These are phyloP conservation scores for Ornithoptera priamus DNA, from an alignment of 2,888 invertebrate genomes.

Conservation along the genomic window DNA sequence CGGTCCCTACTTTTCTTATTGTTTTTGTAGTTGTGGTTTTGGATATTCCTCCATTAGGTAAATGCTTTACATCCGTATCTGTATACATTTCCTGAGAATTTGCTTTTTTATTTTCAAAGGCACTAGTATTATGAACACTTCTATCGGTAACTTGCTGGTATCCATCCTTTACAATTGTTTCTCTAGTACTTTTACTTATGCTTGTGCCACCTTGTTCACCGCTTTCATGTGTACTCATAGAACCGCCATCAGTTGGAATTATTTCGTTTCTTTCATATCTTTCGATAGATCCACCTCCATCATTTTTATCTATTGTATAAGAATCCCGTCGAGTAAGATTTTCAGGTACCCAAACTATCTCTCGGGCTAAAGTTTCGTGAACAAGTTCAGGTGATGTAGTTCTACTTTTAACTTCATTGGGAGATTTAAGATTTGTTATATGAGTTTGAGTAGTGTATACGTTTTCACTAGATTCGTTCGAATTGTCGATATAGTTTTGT, in stretches of 20 bases:
- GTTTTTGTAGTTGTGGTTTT: slow-evolving; percentile 72
- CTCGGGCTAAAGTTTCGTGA: slow-evolving; percentile 64
- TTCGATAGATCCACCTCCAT: slow-evolving; percentile 56
- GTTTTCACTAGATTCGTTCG: slow-evolving; percentile 35
- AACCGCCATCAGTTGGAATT: slow-evolving; percentile 63
- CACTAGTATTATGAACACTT: slow-evolving; percentile 55
- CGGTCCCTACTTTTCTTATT: slow-evolving; percentile 61
- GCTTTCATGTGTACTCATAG: slow-evolving; percentile 52
- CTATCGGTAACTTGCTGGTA: slow-evolving; percentile 60
- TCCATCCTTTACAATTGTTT: slow-evolving; percentile 58
- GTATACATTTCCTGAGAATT: slow-evolving; percentile 63
- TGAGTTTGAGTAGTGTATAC: slow-evolving; percentile 48
- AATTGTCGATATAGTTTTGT: slow-evolving; percentile 33
- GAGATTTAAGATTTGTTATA: slow-evolving; percentile 62
- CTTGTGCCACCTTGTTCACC: slow-evolving; percentile 56
- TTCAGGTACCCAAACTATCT: slow-evolving; percentile 71
- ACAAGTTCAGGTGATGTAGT: slow-evolving; percentile 67
- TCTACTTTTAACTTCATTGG: slow-evolving; percentile 58
- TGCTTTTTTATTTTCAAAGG: slow-evolving; percentile 59
- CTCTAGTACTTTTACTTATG: slow-evolving; percentile 51
- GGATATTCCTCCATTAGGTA: slow-evolving; percentile 64
- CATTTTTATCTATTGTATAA: slow-evolving; percentile 68
- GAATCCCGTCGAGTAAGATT: slow-evolving; percentile 64
- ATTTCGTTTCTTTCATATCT: slow-evolving; percentile 61
- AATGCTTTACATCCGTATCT: slow-evolving; percentile 63